These are phyloP conservation scores for Chrysocyon brachyurus DNA, from an alignment of 2,797 vertebrate genomes.

Conservation along the genomic window DNA sequence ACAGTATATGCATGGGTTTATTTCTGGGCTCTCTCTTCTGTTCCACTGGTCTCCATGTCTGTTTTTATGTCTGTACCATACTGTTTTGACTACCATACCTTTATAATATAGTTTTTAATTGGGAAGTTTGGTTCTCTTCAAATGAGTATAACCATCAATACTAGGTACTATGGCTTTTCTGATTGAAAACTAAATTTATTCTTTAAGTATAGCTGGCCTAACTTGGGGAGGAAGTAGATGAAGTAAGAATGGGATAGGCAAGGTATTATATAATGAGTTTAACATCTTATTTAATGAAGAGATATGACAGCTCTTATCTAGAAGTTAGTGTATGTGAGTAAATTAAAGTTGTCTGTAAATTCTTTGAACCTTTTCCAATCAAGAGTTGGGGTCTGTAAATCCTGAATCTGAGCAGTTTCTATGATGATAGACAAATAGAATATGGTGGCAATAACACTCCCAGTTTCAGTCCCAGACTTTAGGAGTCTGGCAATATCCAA, in stretches of 20 bases:
- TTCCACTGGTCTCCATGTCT: background rate
- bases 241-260: background rate
- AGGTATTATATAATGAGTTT: background rate
- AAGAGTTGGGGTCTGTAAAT: background rate
- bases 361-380: background rate
- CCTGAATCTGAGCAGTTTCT: background rate
- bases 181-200: background rate
- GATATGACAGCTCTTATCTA: background rate
- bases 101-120: background rate
- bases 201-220: background rate
- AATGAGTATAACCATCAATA: background rate
- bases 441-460: background rate
- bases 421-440: background rate
- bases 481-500: background rate
- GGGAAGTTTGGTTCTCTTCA: background rate
- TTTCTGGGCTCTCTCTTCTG: background rate
- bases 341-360: slow-evolving; percentile 1
- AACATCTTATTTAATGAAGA: background rate
- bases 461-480: background rate
- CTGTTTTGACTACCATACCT: background rate
- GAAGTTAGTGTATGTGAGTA: background rate
- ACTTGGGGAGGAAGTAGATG: background rate
- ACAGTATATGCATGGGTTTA: background rate
- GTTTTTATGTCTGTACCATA: background rate
- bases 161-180: background rate